phyloP scores from a whole-genome alignment of 2,113 vertebrate species.

The Actenoides hombroni region DNA sequence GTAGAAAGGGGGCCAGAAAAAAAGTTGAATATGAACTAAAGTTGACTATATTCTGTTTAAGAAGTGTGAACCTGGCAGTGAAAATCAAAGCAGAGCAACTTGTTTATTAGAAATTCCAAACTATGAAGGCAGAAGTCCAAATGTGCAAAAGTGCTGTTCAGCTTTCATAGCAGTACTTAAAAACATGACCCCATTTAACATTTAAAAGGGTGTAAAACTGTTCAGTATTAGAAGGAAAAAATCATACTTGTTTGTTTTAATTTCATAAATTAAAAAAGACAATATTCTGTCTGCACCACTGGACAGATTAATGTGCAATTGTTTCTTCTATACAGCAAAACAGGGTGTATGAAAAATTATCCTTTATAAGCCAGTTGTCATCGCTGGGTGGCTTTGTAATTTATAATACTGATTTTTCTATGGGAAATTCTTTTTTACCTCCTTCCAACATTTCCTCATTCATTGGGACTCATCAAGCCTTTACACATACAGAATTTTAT shows the following conservation, averaged over 20 bases:
- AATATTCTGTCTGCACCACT: not conserved
- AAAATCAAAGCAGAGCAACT: constrained; percentile 17
- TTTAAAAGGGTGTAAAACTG: not conserved
- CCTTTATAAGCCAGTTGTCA: not conserved
- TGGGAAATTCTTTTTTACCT: not conserved
- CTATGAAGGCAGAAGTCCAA: not conserved
- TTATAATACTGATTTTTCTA: not conserved
- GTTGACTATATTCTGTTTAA: not conserved
- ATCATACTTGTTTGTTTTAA: not conserved
- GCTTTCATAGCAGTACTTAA: not conserved
- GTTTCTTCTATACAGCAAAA: not conserved
- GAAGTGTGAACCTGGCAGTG: constrained; percentile 25
- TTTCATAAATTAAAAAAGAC: not conserved
- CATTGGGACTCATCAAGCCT: not conserved
- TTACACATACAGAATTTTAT: not conserved
- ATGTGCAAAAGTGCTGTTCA: not conserved
- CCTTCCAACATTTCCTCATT: not conserved
- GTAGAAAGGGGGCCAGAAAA: not conserved
- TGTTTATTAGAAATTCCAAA: not conserved
- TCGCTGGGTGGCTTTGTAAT: not conserved
- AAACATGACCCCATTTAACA: not conserved
- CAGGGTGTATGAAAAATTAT: not conserved
- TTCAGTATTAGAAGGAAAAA: not conserved
- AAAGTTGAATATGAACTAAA: not conserved
- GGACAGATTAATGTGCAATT: not conserved